Evolutionary conservation across 2,113 vertebrate species (phyloP).

Genomic region (Amphiprion ocellaris): DNA sequence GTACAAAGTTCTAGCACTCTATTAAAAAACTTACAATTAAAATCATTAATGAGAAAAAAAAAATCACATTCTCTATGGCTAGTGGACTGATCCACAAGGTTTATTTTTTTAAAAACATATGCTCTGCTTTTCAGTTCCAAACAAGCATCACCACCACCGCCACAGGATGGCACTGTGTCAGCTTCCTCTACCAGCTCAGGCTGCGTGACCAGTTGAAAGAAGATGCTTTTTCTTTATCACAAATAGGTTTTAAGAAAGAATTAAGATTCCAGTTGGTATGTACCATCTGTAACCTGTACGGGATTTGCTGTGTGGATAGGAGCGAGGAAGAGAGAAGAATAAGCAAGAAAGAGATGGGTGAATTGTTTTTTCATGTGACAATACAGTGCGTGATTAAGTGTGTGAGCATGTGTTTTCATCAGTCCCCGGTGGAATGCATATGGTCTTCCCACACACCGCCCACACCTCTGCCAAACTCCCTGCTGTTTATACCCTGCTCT

Average conservation of each 20-base stretch:
- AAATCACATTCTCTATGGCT: slow-evolving; percentile 2
- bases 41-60: background rate
- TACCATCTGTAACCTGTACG: slow-evolving; percentile 54
- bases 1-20: background rate
- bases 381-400: slow-evolving; percentile 55
- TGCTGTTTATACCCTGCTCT: slow-evolving; percentile 72
- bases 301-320: slow-evolving; percentile 42
- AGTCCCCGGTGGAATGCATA: slow-evolving; percentile 74
- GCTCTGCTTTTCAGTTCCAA: background rate
- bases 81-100: background rate
- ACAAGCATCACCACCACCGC: slow-evolving; percentile 21
- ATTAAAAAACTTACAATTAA: background rate
- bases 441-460: slow-evolving; percentile 77
- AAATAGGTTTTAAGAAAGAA: slow-evolving; percentile 67
- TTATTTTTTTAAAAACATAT: background rate
- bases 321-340: slow-evolving; percentile 3
- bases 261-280: slow-evolving; percentile 71
- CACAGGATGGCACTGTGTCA: slow-evolving; percentile 85
- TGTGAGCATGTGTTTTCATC: slow-evolving; percentile 54
- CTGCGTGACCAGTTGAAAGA: slow-evolving; percentile 38
- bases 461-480: slow-evolving; percentile 74
- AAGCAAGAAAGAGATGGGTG: slow-evolving; percentile 6
- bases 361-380: slow-evolving; percentile 37
- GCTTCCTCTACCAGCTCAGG: slow-evolving; percentile 48
- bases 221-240: slow-evolving; percentile 18